A percentile compares a stretch with the other conserved stretches of the same genome.
These are phyloP conservation scores for Heliangelus exortis DNA, from an alignment of 2,797 vertebrate species.

Conservation along the genomic window DNA sequence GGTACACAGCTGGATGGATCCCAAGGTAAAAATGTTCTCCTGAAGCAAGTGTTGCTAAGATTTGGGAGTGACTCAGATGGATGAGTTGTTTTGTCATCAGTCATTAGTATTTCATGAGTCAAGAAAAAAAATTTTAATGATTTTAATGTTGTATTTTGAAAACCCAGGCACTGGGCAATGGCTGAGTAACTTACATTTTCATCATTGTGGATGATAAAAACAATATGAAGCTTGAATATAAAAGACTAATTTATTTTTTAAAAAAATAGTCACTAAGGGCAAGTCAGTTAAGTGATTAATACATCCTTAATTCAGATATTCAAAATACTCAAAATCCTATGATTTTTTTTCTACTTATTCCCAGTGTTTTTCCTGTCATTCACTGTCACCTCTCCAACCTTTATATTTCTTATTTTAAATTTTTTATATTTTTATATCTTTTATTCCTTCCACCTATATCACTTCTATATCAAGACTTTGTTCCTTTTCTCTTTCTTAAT, in stretches of 20 bases:
- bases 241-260: not conserved
- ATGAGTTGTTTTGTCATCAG: not conserved
- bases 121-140: constrained; percentile 35
- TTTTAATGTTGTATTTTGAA: constrained; percentile 4
- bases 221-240: not conserved
- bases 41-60: not conserved
- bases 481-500: not conserved
- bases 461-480: not conserved
- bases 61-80: constrained; percentile 24
- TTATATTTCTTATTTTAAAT: not conserved
- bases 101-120: not conserved
- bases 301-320: not conserved
- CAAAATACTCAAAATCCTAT: not conserved
- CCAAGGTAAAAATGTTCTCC: not conserved
- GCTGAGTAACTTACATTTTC: not conserved
- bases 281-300: not conserved
- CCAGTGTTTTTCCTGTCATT: not conserved
- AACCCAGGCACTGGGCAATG: not conserved
- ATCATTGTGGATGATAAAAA: not conserved
- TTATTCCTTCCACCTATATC: not conserved
- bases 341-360: not conserved
- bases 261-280: not conserved
- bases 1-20: not conserved
- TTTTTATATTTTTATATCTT: not conserved
- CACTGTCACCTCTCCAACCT: not conserved